Conservation (phyloP, 2,888 invertebrate genomes). For the Spodoptera littoralis region DNA sequence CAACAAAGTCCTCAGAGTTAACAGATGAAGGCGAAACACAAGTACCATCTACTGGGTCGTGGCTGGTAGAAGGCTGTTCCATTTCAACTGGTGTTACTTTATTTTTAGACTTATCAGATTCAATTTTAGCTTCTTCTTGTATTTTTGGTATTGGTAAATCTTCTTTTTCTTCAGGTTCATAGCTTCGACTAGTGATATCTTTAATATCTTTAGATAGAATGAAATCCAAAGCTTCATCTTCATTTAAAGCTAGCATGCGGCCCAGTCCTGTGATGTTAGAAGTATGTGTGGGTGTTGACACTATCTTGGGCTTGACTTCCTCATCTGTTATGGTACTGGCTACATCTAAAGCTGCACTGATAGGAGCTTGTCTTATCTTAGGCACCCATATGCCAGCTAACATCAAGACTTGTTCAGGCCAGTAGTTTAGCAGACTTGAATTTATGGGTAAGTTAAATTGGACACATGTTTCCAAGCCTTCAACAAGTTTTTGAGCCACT, state of each 20-base stretch:
- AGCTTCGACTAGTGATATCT: constrained; percentile 62
- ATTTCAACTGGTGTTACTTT: constrained; percentile 60
- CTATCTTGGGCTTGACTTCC: constrained; percentile 80
- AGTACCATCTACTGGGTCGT: constrained; percentile 63
- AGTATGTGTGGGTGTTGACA: constrained; percentile 75
- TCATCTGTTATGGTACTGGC: constrained; percentile 90
- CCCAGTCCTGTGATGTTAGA: constrained; percentile 81
- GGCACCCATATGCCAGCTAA: constrained; percentile 96
- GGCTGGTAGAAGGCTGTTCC: constrained; percentile 75
- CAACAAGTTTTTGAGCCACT: constrained; percentile 92
- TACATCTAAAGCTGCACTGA: constrained; percentile 93
- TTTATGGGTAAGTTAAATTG: constrained; percentile 94
- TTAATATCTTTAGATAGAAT: constrained; percentile 88
- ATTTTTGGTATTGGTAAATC: constrained; percentile 26
- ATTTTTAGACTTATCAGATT: constrained; percentile 14
- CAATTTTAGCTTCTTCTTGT: constrained; percentile 20
- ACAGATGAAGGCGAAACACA: constrained; percentile 74
- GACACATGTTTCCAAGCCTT: constrained; percentile 93
- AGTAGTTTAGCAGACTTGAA: constrained; percentile 95
- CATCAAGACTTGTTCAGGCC: constrained; percentile 95
- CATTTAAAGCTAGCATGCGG: constrained; percentile 88
- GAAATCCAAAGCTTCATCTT: constrained; percentile 92
- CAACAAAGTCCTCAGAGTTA: constrained; percentile 76
- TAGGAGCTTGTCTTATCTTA: constrained; percentile 92
- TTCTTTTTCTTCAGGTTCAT: constrained; percentile 46